Conservation (phyloP, 2,888 invertebrate genomes). For the Tiphia femorata region DNA sequence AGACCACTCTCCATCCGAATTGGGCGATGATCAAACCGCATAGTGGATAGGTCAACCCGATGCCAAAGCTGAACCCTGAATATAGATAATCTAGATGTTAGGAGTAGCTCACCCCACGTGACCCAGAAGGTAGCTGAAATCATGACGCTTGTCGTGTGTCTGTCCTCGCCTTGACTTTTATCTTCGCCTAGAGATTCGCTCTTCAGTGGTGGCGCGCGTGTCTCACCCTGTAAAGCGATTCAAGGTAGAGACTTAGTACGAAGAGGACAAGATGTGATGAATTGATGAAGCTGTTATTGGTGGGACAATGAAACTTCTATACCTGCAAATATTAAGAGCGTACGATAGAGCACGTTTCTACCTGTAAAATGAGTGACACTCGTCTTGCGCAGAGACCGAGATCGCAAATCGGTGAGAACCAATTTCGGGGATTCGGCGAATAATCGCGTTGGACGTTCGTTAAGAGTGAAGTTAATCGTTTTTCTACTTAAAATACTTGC, state of each 20-base stretch:
- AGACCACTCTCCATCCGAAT: slow-evolving; percentile 78
- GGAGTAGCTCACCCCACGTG: slow-evolving; percentile 65
- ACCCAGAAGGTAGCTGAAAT: slow-evolving; percentile 64
- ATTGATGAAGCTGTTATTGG: slow-evolving; percentile 55
- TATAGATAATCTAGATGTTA: slow-evolving; percentile 67
- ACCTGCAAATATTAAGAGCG: slow-evolving; percentile 53
- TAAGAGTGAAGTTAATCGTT: too few species aligned
- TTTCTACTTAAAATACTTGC: too few species aligned
- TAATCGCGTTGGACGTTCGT: neutral
- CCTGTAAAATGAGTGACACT: slow-evolving; percentile 20
- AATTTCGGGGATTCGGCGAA: neutral
- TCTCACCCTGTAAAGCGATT: slow-evolving; percentile 66
- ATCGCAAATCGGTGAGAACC: neutral
- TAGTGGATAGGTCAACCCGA: slow-evolving; percentile 79
- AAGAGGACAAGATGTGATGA: slow-evolving; percentile 41
- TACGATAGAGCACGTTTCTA: slow-evolving; percentile 12
- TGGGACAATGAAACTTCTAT: slow-evolving; percentile 66
- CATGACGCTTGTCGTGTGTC: slow-evolving; percentile 62
- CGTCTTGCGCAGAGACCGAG: slow-evolving; percentile 18
- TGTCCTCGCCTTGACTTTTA: slow-evolving; percentile 38
- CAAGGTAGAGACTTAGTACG: slow-evolving; percentile 65
- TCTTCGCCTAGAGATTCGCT: slow-evolving; percentile 46
- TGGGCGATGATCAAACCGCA: slow-evolving; percentile 79
- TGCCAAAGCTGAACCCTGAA: slow-evolving; percentile 80
- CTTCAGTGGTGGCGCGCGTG: slow-evolving; percentile 31